phyloP scores from a whole-genome alignment of 2,888 invertebrate genomes.

The Altica lythri region DNA sequence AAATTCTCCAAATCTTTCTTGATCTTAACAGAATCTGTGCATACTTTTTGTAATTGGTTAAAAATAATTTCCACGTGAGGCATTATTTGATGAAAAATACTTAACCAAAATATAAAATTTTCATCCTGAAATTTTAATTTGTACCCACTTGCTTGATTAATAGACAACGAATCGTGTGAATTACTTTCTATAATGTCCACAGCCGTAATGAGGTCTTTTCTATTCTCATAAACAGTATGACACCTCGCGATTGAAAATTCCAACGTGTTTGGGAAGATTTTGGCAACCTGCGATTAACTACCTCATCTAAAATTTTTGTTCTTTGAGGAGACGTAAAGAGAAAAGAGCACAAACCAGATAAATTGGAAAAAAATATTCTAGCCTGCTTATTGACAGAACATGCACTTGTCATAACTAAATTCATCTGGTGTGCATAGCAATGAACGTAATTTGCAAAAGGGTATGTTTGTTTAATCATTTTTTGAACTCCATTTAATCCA shows the following conservation, averaged over 20 bases:
- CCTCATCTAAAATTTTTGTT: neutral
- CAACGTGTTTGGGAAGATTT: neutral
- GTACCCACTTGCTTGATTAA: no score
- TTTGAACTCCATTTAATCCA: no score
- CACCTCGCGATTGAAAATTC: neutral
- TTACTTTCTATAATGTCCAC: no score
- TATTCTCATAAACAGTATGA: neutral
- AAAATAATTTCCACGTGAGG: no score
- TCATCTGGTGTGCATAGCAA: conserved; percentile 15
- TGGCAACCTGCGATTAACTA: neutral
- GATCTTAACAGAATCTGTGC: neutral
- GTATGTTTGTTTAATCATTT: no score
- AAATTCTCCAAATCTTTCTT: neutral
- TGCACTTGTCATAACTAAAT: conserved; percentile 12
- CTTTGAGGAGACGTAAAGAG: no score
- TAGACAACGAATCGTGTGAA: no score
- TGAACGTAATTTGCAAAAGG: no score
- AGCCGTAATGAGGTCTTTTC: neutral
- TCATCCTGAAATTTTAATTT: neutral
- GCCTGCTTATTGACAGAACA: neutral
- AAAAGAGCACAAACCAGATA: no score
- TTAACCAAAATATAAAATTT: neutral
- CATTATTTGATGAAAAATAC: neutral
- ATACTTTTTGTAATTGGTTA: no score
- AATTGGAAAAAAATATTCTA: no score